phyloP scores from a whole-genome alignment of 2,888 invertebrate genomes.

The Glyphotaelius pellucidus region DNA sequence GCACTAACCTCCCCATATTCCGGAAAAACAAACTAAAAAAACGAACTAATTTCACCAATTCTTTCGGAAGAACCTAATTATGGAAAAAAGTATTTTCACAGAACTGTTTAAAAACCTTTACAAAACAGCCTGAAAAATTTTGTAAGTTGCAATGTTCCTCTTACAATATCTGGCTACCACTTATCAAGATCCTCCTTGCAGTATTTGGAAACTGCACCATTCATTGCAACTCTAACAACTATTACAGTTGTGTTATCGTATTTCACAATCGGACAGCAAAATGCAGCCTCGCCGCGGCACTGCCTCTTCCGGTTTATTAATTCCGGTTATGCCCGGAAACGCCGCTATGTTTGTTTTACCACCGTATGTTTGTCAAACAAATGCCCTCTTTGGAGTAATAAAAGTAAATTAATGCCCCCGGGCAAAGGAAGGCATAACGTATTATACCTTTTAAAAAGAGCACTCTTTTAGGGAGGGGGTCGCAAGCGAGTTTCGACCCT shows the following conservation, averaged over 20 bases:
- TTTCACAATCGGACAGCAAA: constrained; percentile 32
- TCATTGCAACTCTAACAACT: not conserved
- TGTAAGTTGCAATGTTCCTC: not conserved
- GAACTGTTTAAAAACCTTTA: no score
- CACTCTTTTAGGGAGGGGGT: not conserved
- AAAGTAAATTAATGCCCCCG: constrained; percentile 29
- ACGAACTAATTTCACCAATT: no score
- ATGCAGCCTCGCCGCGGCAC: constrained; percentile 7
- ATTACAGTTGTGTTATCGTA: not conserved
- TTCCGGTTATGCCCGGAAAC: constrained; percentile 26
- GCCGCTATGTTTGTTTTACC: constrained; percentile 1
- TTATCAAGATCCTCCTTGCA: not conserved
- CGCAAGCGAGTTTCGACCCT: not conserved
- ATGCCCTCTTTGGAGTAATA: constrained; percentile 36
- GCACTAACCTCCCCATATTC: no score
- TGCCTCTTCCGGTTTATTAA: not conserved
- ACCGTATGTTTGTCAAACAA: constrained; percentile 32
- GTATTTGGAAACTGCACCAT: not conserved
- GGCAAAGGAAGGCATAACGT: constrained; percentile 6
- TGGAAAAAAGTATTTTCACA: no score
- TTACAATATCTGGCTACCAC: not conserved
- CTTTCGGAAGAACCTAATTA: no score
- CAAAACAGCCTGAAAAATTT: no score
- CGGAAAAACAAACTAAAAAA: no score
- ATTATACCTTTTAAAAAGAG: constrained; percentile 16